Percentiles rank a stretch among this genome's conserved stretches.
These are phyloP conservation scores for Corella eumyota DNA, from an alignment of 23 tunicate species.

Conservation along the genomic window DNA sequence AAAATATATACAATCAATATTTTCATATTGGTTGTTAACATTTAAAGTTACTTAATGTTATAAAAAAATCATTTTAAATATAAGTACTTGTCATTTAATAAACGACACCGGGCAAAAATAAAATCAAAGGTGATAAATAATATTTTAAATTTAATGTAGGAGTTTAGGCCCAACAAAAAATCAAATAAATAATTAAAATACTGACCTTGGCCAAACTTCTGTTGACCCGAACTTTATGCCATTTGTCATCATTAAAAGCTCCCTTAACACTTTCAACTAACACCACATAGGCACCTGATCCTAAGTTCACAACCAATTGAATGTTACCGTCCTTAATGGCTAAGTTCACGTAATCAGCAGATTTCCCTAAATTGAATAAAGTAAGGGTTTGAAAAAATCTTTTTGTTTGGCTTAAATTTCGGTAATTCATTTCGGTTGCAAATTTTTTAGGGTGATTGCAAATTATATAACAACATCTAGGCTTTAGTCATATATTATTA, in stretches of 20 bases:
- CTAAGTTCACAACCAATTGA: conserved; percentile 51
- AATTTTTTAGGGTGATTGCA: background rate
- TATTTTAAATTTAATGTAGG: too few relatives aligned
- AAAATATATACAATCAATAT: too few relatives aligned
- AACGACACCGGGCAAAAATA: too few relatives aligned
- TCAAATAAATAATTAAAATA: too few relatives aligned
- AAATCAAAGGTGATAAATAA: too few relatives aligned
- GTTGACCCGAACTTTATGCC: conserved; percentile 55
- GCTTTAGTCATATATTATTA: too few relatives aligned
- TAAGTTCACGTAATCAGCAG: conserved; percentile 59
- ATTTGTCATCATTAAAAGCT: conserved; percentile 41
- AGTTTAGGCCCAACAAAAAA: too few relatives aligned
- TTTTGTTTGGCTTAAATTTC: background rate
- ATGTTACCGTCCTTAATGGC: conserved; percentile 35
- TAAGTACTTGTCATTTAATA: too few relatives aligned
- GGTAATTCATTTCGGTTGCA: too few relatives aligned
- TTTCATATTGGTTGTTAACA: too few relatives aligned
- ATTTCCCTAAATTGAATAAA: conserved; percentile 75
- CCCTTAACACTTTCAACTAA: conserved; percentile 29
- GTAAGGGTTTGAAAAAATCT: background rate
- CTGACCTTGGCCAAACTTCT: conserved; percentile 48
- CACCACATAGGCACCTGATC: conserved; percentile 46
- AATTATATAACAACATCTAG: background rate
- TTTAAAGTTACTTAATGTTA: too few relatives aligned
- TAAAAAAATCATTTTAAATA: too few relatives aligned